Evolutionary conservation across 2,888 invertebrate species (phyloP).

Genomic region (Portevinia maculata): DNA sequence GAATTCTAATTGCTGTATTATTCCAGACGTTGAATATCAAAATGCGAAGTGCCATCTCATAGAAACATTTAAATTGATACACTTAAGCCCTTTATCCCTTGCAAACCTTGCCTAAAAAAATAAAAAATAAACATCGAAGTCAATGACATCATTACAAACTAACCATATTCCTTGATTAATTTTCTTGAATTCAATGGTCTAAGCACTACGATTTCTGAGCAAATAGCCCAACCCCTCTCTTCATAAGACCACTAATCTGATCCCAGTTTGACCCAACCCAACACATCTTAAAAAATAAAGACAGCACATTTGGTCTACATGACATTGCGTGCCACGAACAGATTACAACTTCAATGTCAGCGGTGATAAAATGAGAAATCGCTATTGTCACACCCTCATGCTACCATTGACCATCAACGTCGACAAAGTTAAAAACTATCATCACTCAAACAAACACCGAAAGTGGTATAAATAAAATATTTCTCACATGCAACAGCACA

Average conservation of each 20-base stretch:
- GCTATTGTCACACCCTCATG: slow-evolving; percentile 68
- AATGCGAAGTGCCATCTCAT: no score
- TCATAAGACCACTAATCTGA: slow-evolving; percentile 25
- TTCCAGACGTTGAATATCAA: no score
- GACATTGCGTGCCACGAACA: slow-evolving; percentile 67
- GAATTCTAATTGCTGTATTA: no score
- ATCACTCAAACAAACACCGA: slow-evolving; percentile 55
- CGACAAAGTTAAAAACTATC: slow-evolving; percentile 72
- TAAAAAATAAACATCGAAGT: no score
- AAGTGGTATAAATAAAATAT: not conserved
- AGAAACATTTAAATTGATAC: no score
- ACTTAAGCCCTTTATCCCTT: no score
- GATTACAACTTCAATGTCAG: slow-evolving; percentile 51
- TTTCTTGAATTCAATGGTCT: not conserved
- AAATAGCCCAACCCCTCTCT: slow-evolving; percentile 7
- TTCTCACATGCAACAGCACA: slow-evolving; percentile 28
- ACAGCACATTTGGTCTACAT: slow-evolving; percentile 49
- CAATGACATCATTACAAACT: no score
- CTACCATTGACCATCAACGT: slow-evolving; percentile 63
- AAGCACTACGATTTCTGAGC: not conserved
- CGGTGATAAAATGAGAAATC: slow-evolving; percentile 72
- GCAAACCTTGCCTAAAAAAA: no score
- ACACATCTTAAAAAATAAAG: slow-evolving; percentile 37
- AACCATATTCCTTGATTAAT: no score
- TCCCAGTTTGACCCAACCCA: not conserved